Base-by-base conservation (phyloP, 2,888 invertebrate species). In the Hyposoter didymator region DNA sequence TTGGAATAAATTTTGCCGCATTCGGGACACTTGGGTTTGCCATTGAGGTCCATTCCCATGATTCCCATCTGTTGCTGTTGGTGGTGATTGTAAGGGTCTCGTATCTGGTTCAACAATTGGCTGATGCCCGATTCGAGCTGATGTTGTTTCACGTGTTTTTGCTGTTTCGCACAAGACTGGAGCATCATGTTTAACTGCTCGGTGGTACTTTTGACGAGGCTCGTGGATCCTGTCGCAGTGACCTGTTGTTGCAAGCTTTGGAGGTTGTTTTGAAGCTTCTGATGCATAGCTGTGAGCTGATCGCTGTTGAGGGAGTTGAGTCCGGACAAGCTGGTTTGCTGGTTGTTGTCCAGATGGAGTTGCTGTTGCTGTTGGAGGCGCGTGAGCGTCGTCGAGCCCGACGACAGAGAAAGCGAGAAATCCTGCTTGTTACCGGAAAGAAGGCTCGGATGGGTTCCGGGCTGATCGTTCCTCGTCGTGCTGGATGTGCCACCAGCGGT, bases 1-100 rank as follows among this genome's bases (percentile, higher is more conserved):
- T 96, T 96, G 94, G 95, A 96, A 94, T 96, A 96, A 89, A 95
- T 95, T 94, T 96, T 96, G 91, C 96, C 96, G 94, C 96, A 96
- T 94, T 95, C 95, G 89, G 96, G 96, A 93, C 96, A 96, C 93
- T 95, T 95, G 90, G 96, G 96, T 94, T 95, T 95, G 92, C 92
- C 91, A 39, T 90, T 85, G 35, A 89, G 55, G 64, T 86, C 88
- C 32, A 79, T 76, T 84, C 82, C 76, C 14, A 78, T 84, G 35
- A 66, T 67, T 76, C 78, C 75, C 28, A 84, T 47, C 39, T 85
- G 62, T 69, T 84, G 66, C 14, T 82, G 84, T 39, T 86, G 64
- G 62, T 84, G 67, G 5, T 83, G 84, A 47, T 86, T 74, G 74
- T 84, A 88, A 6, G 89, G 82, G 79, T 90, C 82, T 59, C 80